Conservation (phyloP, 2,888 invertebrate genomes). For the Andrena dorsata region DNA sequence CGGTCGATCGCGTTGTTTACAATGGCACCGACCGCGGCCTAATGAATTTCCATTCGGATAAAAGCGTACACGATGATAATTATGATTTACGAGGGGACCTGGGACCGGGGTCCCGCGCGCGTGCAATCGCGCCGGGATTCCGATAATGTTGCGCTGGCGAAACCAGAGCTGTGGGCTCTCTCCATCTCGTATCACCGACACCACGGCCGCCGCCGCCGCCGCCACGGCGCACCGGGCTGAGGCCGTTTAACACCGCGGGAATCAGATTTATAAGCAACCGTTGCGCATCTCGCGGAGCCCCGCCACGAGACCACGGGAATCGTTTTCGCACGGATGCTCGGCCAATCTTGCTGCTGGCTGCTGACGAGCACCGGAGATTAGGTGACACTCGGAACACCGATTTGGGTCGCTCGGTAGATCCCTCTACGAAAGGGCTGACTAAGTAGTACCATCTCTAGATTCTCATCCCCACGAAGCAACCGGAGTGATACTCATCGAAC, state of each 20-base stretch:
- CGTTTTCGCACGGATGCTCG: constrained; percentile 15
- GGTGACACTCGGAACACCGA: neutral
- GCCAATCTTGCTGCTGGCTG: neutral
- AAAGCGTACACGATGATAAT: constrained; percentile 74
- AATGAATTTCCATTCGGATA: constrained; percentile 81
- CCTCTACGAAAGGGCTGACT: too few relatives aligned
- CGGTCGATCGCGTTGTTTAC: constrained; percentile 74
- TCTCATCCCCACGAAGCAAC: neutral
- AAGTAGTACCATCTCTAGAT: neutral
- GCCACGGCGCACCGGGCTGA: neutral
- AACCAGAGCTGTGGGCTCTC: constrained; percentile 39
- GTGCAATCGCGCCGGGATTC: constrained; percentile 45
- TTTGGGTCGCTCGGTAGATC: too few relatives aligned
- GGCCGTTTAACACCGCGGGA: constrained; percentile 45
- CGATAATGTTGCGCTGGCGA: constrained; percentile 54
- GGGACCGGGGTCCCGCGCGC: constrained; percentile 18
- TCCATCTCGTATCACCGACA: neutral
- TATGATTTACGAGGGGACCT: constrained; percentile 67
- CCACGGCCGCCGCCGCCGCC: neutral
- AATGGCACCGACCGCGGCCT: constrained; percentile 76
- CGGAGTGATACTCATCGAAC: neutral
- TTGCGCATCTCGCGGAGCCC: constrained; percentile 21
- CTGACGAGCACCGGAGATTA: neutral
- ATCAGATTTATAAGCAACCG: constrained; percentile 50
- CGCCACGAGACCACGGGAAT: constrained; percentile 6